These are phyloP conservation scores for Falco naumanni DNA, from an alignment of 2,797 vertebrate species.

Conservation along the genomic window DNA sequence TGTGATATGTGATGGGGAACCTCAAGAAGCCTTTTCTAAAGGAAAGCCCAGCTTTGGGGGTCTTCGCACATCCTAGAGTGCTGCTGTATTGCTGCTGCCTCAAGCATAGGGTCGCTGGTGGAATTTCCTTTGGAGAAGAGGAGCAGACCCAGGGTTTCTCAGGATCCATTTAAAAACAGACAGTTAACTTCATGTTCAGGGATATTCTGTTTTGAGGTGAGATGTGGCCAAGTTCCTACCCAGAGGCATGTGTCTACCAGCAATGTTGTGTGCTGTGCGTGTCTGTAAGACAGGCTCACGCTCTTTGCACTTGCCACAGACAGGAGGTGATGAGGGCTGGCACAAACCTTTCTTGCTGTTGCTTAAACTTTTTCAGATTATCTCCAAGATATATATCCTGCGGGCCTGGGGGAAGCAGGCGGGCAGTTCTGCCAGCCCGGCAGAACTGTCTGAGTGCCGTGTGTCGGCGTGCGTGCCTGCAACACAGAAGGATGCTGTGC, in stretches of 20 bases:
- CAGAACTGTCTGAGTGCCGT: background rate
- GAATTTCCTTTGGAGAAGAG: background rate
- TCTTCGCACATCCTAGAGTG: background rate
- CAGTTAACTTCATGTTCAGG: background rate
- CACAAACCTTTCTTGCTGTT: background rate
- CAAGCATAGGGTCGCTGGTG: background rate
- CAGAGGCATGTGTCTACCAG: rapidly evolving
- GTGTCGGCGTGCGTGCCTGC: background rate
- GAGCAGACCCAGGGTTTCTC: background rate
- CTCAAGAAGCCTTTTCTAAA: background rate
- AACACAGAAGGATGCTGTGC: rapidly evolving
- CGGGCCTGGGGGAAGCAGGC: background rate
- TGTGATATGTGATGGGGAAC: background rate
- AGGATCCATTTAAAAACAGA: background rate
- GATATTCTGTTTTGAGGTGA: background rate
- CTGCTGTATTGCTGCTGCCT: background rate
- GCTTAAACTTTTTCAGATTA: too few relatives aligned
- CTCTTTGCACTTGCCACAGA: background rate
- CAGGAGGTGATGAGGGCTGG: background rate
- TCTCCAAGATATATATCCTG: rapidly evolving
- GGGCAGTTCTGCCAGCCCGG: background rate
- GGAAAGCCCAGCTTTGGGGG: background rate
- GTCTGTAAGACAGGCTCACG: too few relatives aligned
- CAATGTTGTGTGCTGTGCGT: rapidly evolving
- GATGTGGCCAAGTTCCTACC: too few relatives aligned